Percentiles rank a stretch among this genome's conserved stretches.
phyloP scores from a whole-genome alignment of 1,140 invertebrate species.

The Ceratosolen fusciceps region DNA sequence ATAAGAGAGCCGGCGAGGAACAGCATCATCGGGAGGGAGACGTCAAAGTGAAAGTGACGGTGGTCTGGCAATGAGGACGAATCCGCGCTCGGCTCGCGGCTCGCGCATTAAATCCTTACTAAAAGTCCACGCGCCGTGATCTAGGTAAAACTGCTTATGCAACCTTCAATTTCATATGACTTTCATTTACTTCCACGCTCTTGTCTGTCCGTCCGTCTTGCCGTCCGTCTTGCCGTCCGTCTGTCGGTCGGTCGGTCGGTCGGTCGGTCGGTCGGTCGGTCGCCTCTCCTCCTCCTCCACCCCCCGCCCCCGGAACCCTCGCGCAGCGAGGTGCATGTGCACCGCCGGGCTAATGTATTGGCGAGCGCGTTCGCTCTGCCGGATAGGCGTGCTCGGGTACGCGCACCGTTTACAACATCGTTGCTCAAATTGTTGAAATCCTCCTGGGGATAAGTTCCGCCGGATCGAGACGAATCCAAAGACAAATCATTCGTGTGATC shows the following conservation, averaged over 20 bases:
- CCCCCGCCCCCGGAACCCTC: no score
- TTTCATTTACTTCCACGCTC: slow-evolving; percentile 12
- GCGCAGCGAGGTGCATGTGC: not conserved
- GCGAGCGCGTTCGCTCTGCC: not conserved
- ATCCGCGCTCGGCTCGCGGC: slow-evolving; percentile 4
- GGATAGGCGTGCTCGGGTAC: no score
- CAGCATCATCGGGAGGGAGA: not conserved
- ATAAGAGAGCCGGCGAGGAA: no score
- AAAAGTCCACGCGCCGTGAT: slow-evolving; percentile 50
- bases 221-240: no score
- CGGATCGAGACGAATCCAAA: no score
- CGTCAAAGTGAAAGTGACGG: slow-evolving; percentile 33
- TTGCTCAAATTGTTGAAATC: not conserved
- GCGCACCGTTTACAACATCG: slow-evolving; percentile 1
- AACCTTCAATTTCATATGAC: slow-evolving; percentile 44
- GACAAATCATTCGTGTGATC: no score
- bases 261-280: no score
- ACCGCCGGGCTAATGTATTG: no score
- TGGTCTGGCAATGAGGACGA: slow-evolving; percentile 34
- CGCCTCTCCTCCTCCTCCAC: no score
- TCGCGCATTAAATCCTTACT: slow-evolving; percentile 54
- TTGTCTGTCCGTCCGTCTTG: no score
- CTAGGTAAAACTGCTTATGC: slow-evolving; percentile 47
- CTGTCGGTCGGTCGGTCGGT: no score
- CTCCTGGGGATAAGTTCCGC: not conserved